Base-by-base conservation (phyloP, 2,113 vertebrate species). In the Narcine bancroftii region DNA sequence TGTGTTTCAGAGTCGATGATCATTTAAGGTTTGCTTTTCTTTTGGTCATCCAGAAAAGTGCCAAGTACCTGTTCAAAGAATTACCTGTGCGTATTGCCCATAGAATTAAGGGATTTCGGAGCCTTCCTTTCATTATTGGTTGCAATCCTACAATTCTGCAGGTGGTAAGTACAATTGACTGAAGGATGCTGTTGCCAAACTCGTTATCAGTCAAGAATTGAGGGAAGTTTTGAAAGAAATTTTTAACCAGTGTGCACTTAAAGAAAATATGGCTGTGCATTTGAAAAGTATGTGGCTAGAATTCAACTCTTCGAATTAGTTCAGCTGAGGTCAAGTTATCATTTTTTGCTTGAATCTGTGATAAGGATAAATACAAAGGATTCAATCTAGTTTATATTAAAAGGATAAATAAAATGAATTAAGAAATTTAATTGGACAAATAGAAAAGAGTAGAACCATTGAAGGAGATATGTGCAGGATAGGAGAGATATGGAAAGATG, bases 91-190 rank as follows among this genome's bases (percentile, higher is more conserved):
- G 92, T 36, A 92, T 92, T 33, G 75, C 92, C 11, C 92, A 92
- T 53, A 79, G 92, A 1, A 92, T 92, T 83, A 79, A 85, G 75
- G 92, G 81, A 33, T 92, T 92, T 39, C 76, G 92, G 36, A 91
- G 65, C 29, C 92, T 92, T 60, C 92, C 92, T 42, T 92, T 92
- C 76, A 92, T 92, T 81, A 85, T 92, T 50, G 92, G 92, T 26
- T 92, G 92, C 65, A 79, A 92, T 53, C 92, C 92, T 29, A 66
- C 75, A 42, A 91, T 92, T 60, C 65, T 92, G 36, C 92, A 92
- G n/a, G 92, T 92, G 92, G 92, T 92, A 53, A 60, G 75, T 45
- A 15, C 50, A 36, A 24, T 10, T 19, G 6, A 60, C 5, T 36
- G 36, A 87, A 6, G 26, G 36, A 1, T 5, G 17, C 26, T 24